These are phyloP conservation scores for Mesorhabditis belari DNA, from an alignment of 2,888 invertebrate species.

Conservation along the genomic window DNA sequence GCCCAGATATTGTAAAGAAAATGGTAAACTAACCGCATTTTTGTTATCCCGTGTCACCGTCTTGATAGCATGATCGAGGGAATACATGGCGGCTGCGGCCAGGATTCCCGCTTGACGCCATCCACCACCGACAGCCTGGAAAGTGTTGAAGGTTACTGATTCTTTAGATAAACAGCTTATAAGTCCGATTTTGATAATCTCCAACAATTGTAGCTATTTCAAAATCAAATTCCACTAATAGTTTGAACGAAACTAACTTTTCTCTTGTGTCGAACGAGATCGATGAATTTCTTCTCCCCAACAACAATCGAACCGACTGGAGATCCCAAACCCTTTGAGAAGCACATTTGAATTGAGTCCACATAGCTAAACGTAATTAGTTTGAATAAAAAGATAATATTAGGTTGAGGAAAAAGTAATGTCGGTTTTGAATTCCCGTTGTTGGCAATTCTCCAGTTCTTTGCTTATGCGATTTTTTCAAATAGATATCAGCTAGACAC, in stretches of 20 bases:
- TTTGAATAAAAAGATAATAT: too few species aligned
- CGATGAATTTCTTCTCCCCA: constrained; percentile 59
- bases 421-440: too few species aligned
- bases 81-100: constrained; percentile 80
- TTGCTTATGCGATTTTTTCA: too few species aligned
- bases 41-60: constrained; percentile 70
- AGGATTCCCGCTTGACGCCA: constrained; percentile 86
- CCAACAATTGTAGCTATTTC: not conserved
- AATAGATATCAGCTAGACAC: too few species aligned
- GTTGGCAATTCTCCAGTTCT: too few species aligned
- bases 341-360: constrained; percentile 77
- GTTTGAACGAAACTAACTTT: constrained; percentile 35
- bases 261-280: constrained; percentile 17
- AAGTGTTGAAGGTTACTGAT: constrained; percentile 57
- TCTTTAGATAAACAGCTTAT: not conserved
- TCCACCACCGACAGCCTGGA: constrained; percentile 85
- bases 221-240: constrained; percentile 60
- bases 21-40: constrained; percentile 43
- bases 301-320: constrained; percentile 80
- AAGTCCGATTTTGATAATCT: not conserved
- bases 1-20: too few species aligned
- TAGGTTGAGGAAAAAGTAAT: too few species aligned
- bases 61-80: constrained; percentile 69
- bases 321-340: constrained; percentile 75
- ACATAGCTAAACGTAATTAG: constrained; percentile 56